Evolutionary conservation across 2,797 vertebrate species (phyloP).

Genomic region (Novumbra hubbsi): DNA sequence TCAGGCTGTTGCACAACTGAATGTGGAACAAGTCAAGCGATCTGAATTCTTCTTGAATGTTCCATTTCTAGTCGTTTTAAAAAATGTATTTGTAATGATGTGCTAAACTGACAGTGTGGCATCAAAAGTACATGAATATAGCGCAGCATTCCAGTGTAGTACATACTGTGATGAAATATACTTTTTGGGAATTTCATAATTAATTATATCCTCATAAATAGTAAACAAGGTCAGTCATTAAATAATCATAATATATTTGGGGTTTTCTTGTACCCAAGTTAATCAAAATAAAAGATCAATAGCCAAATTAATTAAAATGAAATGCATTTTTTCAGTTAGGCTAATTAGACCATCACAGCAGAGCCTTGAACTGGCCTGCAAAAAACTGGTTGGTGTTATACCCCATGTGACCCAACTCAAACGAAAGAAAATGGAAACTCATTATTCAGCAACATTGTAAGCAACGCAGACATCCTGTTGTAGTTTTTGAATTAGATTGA

Average conservation of each 20-base stretch:
- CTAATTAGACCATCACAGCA: background rate
- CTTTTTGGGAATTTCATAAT: conserved; percentile 1
- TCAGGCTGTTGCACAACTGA: too few relatives aligned
- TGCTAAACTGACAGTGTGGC: background rate
- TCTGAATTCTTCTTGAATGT: background rate
- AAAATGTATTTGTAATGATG: conserved; percentile 1
- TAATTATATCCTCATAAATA: conserved; percentile 3
- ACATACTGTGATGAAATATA: conserved; percentile 1
- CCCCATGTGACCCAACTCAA: background rate
- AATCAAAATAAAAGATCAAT: background rate
- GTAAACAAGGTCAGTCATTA: background rate
- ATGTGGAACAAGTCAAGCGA: too few relatives aligned
- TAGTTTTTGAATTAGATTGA: background rate
- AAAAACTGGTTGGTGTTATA: background rate
- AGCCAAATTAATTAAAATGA: background rate
- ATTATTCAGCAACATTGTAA: background rate
- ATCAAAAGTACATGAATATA: conserved; percentile 1
- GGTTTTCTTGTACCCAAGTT: background rate
- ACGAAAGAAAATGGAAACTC: background rate
- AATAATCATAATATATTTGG: background rate
- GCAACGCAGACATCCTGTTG: background rate
- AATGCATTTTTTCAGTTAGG: background rate
- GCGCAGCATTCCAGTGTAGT: background rate
- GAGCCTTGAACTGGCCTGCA: background rate
- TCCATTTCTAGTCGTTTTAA: background rate